These are phyloP conservation scores for Erannis defoliaria DNA, from an alignment of 2,888 invertebrate species.

Conservation along the genomic window DNA sequence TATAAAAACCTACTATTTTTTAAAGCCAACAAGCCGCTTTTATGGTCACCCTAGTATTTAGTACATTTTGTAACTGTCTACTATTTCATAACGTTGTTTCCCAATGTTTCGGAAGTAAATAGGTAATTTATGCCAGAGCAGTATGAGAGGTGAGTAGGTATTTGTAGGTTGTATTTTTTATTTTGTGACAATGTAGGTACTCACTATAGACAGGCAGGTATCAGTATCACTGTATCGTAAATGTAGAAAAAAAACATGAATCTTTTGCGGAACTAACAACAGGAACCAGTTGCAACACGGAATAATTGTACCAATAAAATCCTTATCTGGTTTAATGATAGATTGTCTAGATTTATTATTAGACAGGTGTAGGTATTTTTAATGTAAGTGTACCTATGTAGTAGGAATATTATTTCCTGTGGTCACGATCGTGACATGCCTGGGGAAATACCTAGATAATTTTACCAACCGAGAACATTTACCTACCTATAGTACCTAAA, in stretches of 20 bases:
- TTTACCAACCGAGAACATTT: neutral
- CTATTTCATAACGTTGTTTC: neutral
- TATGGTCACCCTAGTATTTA: slow-evolving; percentile 26
- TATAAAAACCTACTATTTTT: neutral
- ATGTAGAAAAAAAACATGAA: slow-evolving; percentile 37
- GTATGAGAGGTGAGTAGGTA: too few species aligned
- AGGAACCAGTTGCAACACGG: slow-evolving; percentile 52
- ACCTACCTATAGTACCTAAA: too few species aligned
- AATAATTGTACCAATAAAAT: slow-evolving; percentile 40
- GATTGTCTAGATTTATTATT: slow-evolving; percentile 25
- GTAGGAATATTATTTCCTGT: slow-evolving; percentile 2
- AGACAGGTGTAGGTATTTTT: slow-evolving; percentile 1
- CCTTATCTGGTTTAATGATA: slow-evolving; percentile 26
- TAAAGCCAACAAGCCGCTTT: too few species aligned
- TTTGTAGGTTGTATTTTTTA: slow-evolving; percentile 7
- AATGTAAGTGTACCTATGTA: neutral
- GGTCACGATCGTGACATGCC: neutral
- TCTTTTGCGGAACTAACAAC: slow-evolving; percentile 53
- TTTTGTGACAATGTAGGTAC: too few species aligned
- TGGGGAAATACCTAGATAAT: slow-evolving; percentile 9
- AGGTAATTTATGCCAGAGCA: neutral
- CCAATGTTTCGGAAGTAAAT: slow-evolving; percentile 44
- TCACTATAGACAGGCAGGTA: neutral
- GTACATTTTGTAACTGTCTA: neutral
- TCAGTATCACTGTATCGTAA: slow-evolving; percentile 22